Evolutionary conservation across 2,113 vertebrate species (phyloP), one percentile per base, ranked within the genome.

Genomic region (Galemys pyrenaicus): DNA sequence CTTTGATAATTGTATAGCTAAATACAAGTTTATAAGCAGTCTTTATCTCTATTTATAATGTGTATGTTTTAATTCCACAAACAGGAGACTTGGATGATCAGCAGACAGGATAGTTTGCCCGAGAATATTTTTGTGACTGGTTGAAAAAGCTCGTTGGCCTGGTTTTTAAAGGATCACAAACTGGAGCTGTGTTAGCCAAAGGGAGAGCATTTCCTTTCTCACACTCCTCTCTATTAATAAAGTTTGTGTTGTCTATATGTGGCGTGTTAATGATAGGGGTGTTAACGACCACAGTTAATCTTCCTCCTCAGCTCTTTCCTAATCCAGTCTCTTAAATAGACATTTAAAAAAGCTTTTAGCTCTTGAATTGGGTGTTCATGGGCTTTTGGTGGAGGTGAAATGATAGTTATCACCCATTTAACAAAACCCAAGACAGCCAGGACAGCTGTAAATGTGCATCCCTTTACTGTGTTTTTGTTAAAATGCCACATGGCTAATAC

Each of bases 321-420:
- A 96, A 97, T 94, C 88, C 82, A 95, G 82, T 95, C 92, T 97
- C 83, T 97, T 95, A 95, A 93, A 96, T 46, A 93, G 95, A 95
- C 78, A 90, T 94, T 97, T 94, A 95, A 92, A 97, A n/a, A 95
- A 95, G 92, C 97, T 97, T 97, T 96, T 96, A 96, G 95, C 95
- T 96, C 68, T 91, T 87, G 91, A 95, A 94, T 96, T 96, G 94
- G 94, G 70, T 95, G 70, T 56, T 87, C 70, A 10, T 87, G 41
- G 67, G 71, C 92, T 91, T 96, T 96, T 80, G 89, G 86, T 97
- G 70, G 92, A 94, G 89, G 89, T 95, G 75, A 58, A 95, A 46
- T 95, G 95, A 91, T 96, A 93, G 89, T 95, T 94, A 96, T 78
- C 91, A 95, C 81, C 91, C 94, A 89, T 96, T 95, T 96, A 96